Base-by-base conservation (phyloP, 1,140 invertebrate species). In the Drosophila watanabei region DNA sequence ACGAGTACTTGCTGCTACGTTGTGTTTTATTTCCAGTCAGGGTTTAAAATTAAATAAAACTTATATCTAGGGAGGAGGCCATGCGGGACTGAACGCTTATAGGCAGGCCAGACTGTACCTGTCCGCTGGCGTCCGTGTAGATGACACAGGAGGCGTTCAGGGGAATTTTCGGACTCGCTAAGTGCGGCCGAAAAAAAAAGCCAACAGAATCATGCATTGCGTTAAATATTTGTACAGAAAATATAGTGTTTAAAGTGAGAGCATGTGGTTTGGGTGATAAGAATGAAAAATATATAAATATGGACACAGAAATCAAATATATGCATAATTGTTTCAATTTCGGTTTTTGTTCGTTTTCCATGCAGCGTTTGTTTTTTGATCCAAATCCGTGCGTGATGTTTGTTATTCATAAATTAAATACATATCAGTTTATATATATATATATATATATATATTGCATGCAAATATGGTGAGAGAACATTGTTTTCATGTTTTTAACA, bases 101-200 rank as follows among this genome's bases (percentile, higher is more conserved):
- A 68, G 52, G 52, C 56, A 56, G 45, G 60, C 33, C 61, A 60
- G 51, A 78, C 73, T 75, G 94, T 98, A 98, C 97, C 97, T 98
- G 97, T 96, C 97, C 97, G 95, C 97, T 97, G 94, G 97, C 97
- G 95, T 98, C 97, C 95, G 97, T 98, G 96, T 98, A 98, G 95
- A 97, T 96, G 95, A 98, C 97, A 95, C 96, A 97, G 94, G 97
- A 96, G 95, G 97, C 97, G 95, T 98, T 98, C 95, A 95, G 94
- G 93, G 97, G 96, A 94, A 97, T 95, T 95, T 93, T 93, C 94
- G 93, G 94, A 93, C 94, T 75, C 57, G 91, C 92, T 93, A 81
- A 68, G 61, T 13, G 62, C 58, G 62, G 24, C 61, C 69, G 49
- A 10, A 49, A 49, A 49, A 49, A 62, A 64, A 65, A 73, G 52